phyloP scores from a whole-genome alignment of 2,888 invertebrate genomes.

The Dryobota labecula region DNA sequence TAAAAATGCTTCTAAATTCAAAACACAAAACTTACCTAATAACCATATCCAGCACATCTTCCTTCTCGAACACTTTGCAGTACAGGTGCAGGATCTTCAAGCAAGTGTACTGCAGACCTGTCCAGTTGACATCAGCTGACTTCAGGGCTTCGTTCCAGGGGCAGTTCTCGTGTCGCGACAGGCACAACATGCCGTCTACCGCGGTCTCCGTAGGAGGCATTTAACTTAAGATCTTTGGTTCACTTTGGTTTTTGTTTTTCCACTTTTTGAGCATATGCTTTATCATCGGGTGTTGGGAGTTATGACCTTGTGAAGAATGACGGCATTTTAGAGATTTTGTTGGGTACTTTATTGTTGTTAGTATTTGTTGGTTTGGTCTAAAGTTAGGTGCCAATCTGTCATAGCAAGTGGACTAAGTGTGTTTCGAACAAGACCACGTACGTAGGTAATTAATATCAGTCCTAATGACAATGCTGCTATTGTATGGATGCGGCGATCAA shows the following conservation, averaged over 20 bases:
- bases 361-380: not conserved
- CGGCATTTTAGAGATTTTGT: constrained; percentile 46
- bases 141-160: constrained; percentile 91
- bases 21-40: constrained; percentile 91
- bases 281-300: constrained; percentile 49
- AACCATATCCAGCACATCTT: constrained; percentile 94
- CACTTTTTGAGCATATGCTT: constrained; percentile 47
- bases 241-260: constrained; percentile 53
- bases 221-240: constrained; percentile 71
- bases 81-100: constrained; percentile 95
- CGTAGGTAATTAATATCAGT: not conserved
- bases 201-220: constrained; percentile 88
- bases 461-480: not conserved
- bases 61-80: constrained; percentile 96
- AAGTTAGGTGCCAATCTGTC: not conserved
- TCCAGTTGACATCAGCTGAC: constrained; percentile 92
- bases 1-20: constrained; percentile 1
- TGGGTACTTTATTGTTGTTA: constrained; percentile 10
- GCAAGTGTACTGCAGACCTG: constrained; percentile 95
- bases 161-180: constrained; percentile 91
- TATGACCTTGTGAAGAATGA: constrained; percentile 43
- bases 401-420: not conserved
- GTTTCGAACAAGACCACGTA: not conserved
- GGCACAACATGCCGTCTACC: constrained; percentile 90
- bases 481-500: not conserved